Conservation (phyloP, 2,113 vertebrate species). For the Sorex fumeus region DNA sequence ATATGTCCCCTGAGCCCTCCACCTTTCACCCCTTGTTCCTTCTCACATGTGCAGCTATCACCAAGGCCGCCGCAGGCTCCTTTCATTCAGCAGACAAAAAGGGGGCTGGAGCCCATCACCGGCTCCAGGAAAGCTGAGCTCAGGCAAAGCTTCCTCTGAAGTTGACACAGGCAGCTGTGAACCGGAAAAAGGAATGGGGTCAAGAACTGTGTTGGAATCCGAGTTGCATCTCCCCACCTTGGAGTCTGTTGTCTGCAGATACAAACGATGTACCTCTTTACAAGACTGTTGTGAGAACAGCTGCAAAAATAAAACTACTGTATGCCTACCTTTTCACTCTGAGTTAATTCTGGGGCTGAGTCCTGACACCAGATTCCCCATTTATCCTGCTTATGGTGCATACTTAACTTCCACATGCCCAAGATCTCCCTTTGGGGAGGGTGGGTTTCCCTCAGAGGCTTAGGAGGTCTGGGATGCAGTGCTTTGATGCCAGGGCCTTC, state of each 20-base stretch:
- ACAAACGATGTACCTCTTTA: neutral
- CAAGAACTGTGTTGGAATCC: neutral
- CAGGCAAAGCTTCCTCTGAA: neutral
- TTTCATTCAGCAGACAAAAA: neutral
- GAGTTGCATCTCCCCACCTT: neutral
- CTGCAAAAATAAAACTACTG: neutral
- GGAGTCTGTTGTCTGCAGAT: constrained; percentile 20
- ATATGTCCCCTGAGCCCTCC: neutral
- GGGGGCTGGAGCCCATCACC: neutral
- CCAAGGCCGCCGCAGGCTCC: neutral
- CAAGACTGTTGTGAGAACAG: neutral
- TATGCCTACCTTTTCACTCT: neutral
- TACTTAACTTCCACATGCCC: neutral
- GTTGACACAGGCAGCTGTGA: neutral
- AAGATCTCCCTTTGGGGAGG: neutral
- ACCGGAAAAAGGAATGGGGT: neutral
- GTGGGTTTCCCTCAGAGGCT: no score
- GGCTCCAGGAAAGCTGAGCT: neutral
- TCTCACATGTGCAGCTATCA: neutral
- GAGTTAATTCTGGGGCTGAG: neutral
- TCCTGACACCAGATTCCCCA: neutral
- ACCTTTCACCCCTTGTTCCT: neutral
- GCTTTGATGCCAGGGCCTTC: no score
- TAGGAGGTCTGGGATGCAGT: no score
- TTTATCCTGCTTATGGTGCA: neutral